phyloP scores from a whole-genome alignment of 2,888 invertebrate genomes.

The Minunthozetes semirufus region DNA sequence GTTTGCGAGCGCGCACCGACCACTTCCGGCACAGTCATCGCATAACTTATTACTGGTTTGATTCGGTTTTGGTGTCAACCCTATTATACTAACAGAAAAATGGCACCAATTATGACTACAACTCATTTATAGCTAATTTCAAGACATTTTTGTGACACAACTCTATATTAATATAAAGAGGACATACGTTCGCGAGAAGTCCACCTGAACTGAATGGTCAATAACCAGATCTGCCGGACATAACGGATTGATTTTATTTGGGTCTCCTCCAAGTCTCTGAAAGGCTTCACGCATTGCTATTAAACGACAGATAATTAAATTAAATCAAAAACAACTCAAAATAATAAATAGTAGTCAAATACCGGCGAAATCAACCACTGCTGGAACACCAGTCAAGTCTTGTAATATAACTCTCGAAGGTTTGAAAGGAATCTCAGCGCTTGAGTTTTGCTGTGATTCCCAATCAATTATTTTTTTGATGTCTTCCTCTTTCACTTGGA shows the following conservation, averaged over 20 bases:
- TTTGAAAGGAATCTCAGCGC: conserved; percentile 89
- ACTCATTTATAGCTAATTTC: not conserved
- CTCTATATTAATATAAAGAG: not conserved
- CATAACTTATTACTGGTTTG: conserved; percentile 27
- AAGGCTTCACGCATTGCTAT: conserved; percentile 88
- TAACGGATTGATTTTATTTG: conserved; percentile 88
- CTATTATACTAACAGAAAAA: conserved; percentile 19
- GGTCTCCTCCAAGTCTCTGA: conserved; percentile 72
- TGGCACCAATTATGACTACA: conserved; percentile 22
- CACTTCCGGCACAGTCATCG: conserved; percentile 36
- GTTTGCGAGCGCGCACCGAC: conserved; percentile 30
- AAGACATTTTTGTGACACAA: not conserved
- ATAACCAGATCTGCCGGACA: conserved; percentile 97
- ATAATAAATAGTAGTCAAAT: not conserved
- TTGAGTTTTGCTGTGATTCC: conserved; percentile 66
- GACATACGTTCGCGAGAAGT: conserved; percentile 62
- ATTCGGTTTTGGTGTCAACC: not conserved
- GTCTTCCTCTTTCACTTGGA: conserved; percentile 76
- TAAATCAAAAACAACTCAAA: not conserved
- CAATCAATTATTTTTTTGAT: conserved; percentile 82
- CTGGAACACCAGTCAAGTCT: conserved; percentile 79
- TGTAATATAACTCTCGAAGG: conserved; percentile 83
- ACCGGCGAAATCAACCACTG: conserved; percentile 93
- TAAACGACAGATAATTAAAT: not conserved
- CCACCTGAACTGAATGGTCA: conserved; percentile 96